These are phyloP conservation scores for Tipula unca DNA, from an alignment of 2,888 invertebrate genomes.

Conservation along the genomic window DNA sequence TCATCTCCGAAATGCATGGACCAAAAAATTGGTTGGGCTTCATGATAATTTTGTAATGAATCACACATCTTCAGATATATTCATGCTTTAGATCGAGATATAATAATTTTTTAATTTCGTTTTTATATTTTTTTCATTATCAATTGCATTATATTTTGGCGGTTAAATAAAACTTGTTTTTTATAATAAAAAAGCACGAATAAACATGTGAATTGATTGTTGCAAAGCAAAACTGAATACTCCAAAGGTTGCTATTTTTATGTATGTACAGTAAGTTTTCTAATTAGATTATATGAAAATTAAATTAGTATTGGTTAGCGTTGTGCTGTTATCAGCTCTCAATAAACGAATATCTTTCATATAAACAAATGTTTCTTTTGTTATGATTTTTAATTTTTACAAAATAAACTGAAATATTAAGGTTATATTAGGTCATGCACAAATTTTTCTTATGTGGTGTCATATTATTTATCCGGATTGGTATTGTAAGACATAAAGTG, in stretches of 20 bases:
- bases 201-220: not conserved
- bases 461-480: not conserved
- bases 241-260: not conserved
- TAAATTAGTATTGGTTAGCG: not conserved
- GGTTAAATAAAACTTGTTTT: not conserved
- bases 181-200: not conserved
- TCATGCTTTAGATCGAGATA: not conserved
- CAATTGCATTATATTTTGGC: not conserved
- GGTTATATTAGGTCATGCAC: not conserved
- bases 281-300: not conserved
- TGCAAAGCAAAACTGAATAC: no score
- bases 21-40: not conserved
- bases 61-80: not conserved
- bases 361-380: not conserved
- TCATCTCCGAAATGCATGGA: not conserved
- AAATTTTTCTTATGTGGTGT: not conserved
- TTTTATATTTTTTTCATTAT: not conserved
- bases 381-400: not conserved
- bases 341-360: not conserved
- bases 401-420: not conserved
- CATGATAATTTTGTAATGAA: not conserved
- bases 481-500: not conserved
- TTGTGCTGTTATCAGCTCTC: not conserved
- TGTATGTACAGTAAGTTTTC: not conserved
- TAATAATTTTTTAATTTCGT: not conserved